These are phyloP conservation scores for Neoascia interrupta DNA, from an alignment of 2,888 invertebrate species.

Conservation along the genomic window DNA sequence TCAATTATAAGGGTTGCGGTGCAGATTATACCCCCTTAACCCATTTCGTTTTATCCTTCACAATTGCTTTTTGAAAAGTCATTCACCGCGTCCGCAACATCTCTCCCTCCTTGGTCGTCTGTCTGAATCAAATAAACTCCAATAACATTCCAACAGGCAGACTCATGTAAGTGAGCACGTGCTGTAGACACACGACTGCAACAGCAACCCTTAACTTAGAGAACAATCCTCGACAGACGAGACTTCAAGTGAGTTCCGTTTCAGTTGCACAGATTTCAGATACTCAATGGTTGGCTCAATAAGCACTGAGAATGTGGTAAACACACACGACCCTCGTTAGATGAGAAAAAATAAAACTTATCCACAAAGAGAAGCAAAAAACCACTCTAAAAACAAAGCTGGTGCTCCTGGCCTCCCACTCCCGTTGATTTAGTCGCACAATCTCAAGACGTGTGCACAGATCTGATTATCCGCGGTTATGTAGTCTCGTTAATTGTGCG, in stretches of 20 bases:
- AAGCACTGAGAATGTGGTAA: slow-evolving; percentile 12
- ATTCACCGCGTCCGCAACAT: no score
- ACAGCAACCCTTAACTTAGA: slow-evolving; percentile 37
- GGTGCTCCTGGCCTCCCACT: neutral
- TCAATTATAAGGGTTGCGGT: slow-evolving; percentile 39
- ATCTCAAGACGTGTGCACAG: neutral
- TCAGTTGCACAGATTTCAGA: neutral
- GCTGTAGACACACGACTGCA: slow-evolving; percentile 38
- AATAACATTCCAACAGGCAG: slow-evolving; percentile 61
- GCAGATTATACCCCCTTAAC: slow-evolving; percentile 46
- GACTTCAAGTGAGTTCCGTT: slow-evolving; percentile 34
- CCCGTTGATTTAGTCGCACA: neutral
- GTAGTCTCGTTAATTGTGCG: slow-evolving; percentile 23
- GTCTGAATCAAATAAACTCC: slow-evolving; percentile 2
- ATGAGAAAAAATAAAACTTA: slow-evolving; percentile 17
- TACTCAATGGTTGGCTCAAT: neutral
- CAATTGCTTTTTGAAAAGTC: slow-evolving; percentile 40
- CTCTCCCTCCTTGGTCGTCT: neutral
- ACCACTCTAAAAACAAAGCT: slow-evolving; percentile 21
- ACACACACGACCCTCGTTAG: slow-evolving; percentile 55
- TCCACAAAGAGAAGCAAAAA: no score
- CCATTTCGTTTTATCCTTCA: slow-evolving; percentile 31
- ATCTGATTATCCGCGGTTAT: neutral
- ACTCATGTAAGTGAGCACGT: slow-evolving; percentile 59
- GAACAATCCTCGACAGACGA: slow-evolving; percentile 16